phyloP scores from a whole-genome alignment of 2,113 vertebrate species.

The Epinephelus fuscoguttatus region DNA sequence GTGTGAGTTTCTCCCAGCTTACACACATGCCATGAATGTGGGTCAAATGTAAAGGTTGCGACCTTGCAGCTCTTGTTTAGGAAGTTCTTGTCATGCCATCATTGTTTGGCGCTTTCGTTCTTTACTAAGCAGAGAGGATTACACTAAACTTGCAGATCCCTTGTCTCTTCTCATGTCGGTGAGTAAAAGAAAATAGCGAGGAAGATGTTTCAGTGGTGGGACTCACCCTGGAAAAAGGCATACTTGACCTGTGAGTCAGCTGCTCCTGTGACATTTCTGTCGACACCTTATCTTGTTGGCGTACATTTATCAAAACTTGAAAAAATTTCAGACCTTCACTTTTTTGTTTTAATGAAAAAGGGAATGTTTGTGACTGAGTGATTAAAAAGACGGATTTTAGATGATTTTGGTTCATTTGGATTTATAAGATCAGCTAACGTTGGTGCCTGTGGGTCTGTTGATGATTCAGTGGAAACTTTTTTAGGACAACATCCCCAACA shows the following conservation, averaged over 20 bases:
- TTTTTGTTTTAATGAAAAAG: background rate
- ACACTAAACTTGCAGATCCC: background rate
- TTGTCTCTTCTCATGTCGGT: too few species aligned
- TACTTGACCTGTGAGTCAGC: slow-evolving; percentile 26
- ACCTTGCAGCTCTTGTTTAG: slow-evolving; percentile 19
- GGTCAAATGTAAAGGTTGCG: slow-evolving; percentile 39
- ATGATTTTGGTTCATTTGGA: background rate
- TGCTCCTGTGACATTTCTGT: background rate
- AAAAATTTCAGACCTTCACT: background rate
- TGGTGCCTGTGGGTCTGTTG: background rate
- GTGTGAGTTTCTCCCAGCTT: background rate
- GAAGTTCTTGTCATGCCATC: slow-evolving; percentile 15
- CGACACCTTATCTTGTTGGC: background rate
- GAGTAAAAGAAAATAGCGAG: background rate
- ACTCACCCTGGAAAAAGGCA: slow-evolving; percentile 13
- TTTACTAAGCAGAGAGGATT: slow-evolving; percentile 15
- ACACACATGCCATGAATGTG: slow-evolving; percentile 10
- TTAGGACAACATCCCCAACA: background rate
- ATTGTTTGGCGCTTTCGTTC: slow-evolving; percentile 30
- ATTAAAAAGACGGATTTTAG: background rate
- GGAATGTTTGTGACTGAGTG: background rate
- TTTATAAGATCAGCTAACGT: background rate
- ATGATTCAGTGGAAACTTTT: slow-evolving; percentile 23
- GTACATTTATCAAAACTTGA: background rate
- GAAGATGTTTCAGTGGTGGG: slow-evolving; percentile 15